Evolutionary conservation across 1,140 invertebrate genomes (phyloP).

Genomic region (Danaus plexippus): DNA sequence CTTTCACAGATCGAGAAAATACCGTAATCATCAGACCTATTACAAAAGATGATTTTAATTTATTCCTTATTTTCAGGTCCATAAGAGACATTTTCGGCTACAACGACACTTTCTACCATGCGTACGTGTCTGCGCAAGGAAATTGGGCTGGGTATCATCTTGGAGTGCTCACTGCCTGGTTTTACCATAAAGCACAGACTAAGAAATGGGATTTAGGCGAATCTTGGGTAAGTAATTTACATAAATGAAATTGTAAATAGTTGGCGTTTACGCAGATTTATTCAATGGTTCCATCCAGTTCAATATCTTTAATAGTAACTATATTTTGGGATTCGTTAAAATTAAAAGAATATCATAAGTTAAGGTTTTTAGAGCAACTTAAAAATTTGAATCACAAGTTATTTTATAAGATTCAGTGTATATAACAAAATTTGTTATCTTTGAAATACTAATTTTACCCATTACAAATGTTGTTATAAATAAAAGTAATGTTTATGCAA

Average conservation of each 20-base stretch:
- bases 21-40: background rate
- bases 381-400: too few species aligned
- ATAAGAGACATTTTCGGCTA: slow-evolving; percentile 62
- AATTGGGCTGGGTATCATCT: slow-evolving; percentile 65
- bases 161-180: slow-evolving; percentile 56
- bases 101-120: slow-evolving; percentile 62
- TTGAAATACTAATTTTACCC: too few species aligned
- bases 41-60: slow-evolving; percentile 3
- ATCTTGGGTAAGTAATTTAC: slow-evolving; percentile 42
- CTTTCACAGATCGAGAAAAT: slow-evolving; percentile 2
- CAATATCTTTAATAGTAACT: background rate
- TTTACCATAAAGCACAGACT: slow-evolving; percentile 53
- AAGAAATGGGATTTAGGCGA: slow-evolving; percentile 55
- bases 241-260: too few species aligned
- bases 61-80: slow-evolving; percentile 36
- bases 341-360: too few species aligned
- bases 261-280: too few species aligned
- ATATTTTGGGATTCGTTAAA: slow-evolving; percentile 1
- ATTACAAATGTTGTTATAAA: too few species aligned
- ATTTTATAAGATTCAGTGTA: too few species aligned
- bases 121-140: slow-evolving; percentile 62
- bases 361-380: too few species aligned
- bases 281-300: background rate
- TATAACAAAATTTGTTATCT: too few species aligned
- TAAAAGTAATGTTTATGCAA: too few species aligned